These are phyloP conservation scores for Ischnura elegans DNA, from an alignment of 2,888 invertebrate species.

Conservation along the genomic window DNA sequence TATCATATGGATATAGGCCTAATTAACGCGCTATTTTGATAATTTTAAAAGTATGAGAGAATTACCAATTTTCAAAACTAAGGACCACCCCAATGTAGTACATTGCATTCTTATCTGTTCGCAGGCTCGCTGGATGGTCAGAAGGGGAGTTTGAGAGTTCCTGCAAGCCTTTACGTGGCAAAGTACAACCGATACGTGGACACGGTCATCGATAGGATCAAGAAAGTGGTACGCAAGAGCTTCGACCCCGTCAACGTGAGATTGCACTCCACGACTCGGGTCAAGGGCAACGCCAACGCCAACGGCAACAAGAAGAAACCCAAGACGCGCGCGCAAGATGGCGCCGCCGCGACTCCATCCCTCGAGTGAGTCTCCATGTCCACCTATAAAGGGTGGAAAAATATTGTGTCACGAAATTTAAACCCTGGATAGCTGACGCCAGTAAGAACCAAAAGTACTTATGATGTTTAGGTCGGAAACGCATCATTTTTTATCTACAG, in stretches of 20 bases:
- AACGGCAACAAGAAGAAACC: background rate
- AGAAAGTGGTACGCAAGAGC: slow-evolving; percentile 87
- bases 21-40: no score
- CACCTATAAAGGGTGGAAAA: no score
- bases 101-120: slow-evolving; percentile 59
- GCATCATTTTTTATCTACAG: no score
- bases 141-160: slow-evolving; percentile 78
- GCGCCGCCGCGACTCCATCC: background rate
- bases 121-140: slow-evolving; percentile 79
- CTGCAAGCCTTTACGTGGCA: slow-evolving; percentile 85
- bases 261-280: slow-evolving; percentile 74
- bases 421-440: no score
- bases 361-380: slow-evolving; percentile 45
- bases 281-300: slow-evolving; percentile 36
- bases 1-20: no score
- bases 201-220: slow-evolving; percentile 89
- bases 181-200: slow-evolving; percentile 93
- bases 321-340: background rate
- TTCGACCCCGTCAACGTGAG: slow-evolving; percentile 93
- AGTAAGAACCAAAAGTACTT: no score
- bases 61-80: no score
- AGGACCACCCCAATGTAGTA: no score
- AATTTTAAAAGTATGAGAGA: no score
- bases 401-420: no score
- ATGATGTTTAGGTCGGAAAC: no score